phyloP scores from a whole-genome alignment of 2,113 vertebrate genomes.

The Meriones unguiculatus region DNA sequence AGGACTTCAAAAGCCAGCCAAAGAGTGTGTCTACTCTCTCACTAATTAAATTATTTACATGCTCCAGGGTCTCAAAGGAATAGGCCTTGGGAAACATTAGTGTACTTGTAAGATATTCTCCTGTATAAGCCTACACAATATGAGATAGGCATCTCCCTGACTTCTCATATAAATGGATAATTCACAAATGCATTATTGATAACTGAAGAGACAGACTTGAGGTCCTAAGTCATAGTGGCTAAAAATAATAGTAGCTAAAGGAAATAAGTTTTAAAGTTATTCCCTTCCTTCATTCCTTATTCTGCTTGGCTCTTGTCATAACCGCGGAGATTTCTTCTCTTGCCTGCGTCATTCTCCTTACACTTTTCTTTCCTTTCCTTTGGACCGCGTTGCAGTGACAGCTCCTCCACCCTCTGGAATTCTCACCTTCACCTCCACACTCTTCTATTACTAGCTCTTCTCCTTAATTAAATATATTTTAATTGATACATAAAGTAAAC shows the following conservation, averaged over 20 bases:
- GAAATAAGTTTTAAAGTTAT: background rate
- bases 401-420: background rate
- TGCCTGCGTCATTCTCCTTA: background rate
- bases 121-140: background rate
- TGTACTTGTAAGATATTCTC: background rate
- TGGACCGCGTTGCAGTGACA: background rate
- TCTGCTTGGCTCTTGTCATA: background rate
- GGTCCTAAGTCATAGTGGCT: background rate
- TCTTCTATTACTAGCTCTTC: background rate
- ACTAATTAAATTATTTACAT: background rate
- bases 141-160: background rate
- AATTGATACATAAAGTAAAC: background rate
- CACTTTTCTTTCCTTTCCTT: background rate
- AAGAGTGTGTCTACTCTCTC: background rate
- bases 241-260: background rate
- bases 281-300: background rate
- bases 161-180: background rate
- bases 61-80: background rate
- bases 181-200: background rate
- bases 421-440: background rate
- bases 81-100: background rate
- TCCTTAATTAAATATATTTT: background rate
- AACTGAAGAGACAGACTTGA: background rate
- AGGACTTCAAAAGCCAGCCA: background rate
- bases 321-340: background rate